Evolutionary conservation across 2,888 invertebrate genomes (phyloP).

Genomic region (Drosophila paramelanica): DNA sequence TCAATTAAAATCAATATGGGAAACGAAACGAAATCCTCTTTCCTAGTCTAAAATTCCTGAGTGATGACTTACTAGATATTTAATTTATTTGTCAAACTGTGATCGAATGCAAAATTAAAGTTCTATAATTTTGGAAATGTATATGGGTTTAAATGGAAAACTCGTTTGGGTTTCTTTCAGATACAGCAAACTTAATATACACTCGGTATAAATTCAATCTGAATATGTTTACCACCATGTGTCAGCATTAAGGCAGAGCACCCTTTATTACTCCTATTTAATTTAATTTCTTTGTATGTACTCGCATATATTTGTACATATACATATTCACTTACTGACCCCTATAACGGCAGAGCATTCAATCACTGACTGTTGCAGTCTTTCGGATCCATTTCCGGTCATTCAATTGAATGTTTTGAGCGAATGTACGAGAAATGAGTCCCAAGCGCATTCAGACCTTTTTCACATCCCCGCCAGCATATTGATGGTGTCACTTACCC

Average conservation of each 20-base stretch:
- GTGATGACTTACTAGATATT: too few relatives aligned
- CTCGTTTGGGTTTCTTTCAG: too few relatives aligned
- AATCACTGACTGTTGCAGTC: slow-evolving; percentile 53
- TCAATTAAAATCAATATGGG: too few relatives aligned
- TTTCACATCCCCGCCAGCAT: slow-evolving; percentile 31
- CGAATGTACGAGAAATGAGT: slow-evolving; percentile 26
- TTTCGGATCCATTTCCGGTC: slow-evolving; percentile 49
- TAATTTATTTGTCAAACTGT: too few relatives aligned
- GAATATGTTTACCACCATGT: not conserved
- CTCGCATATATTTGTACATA: not conserved
- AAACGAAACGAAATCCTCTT: too few relatives aligned
- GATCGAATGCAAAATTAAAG: too few relatives aligned
- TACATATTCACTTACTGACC: slow-evolving; percentile 49
- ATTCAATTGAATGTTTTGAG: slow-evolving; percentile 53
- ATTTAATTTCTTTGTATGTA: slow-evolving; percentile 14
- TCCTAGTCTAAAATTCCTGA: too few relatives aligned
- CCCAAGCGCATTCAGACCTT: slow-evolving; percentile 19
- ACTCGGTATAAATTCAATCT: not conserved
- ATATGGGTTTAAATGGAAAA: too few relatives aligned
- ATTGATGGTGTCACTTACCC: slow-evolving; percentile 11
- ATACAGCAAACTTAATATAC: not conserved
- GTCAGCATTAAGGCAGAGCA: not conserved
- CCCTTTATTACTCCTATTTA: slow-evolving; percentile 28
- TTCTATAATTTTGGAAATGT: too few relatives aligned
- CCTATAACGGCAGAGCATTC: slow-evolving; percentile 56